Evolutionary conservation across 2,888 invertebrate genomes (phyloP), one percentile per base, ranked within the genome.

Genomic region (Auanema sp.): DNA sequence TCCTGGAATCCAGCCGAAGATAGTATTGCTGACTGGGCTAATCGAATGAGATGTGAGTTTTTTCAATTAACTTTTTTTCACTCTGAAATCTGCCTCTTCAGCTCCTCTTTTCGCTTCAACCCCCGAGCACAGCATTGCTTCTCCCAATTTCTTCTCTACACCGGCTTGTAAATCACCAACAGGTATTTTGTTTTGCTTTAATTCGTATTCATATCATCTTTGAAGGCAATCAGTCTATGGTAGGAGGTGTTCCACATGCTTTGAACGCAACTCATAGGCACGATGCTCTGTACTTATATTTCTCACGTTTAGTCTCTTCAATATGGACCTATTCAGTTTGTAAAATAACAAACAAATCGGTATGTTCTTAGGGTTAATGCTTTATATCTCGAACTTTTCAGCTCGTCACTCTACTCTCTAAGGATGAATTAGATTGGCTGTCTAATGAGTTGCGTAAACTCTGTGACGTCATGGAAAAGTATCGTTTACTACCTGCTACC

Each of bases 221-320:
- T 67, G 44, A 55, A 70, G 70, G 65, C 33, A 65, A 63, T 41
- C 33, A 49, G 5, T 53, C 64, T 5, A 56, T 60, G 25, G 25
- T 60, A 3, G 42, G 43, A 3, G 25, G 24, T n/a, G 51, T n/a
- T 10, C 52, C 25, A 5, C 16, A 33, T 33, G 33, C 33, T 5
- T 63, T 67, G 59, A 44, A 81, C 6, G 87, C 85, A 84, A 92
- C 92, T 0, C 89, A 92, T 0, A 93, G 93, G 84, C 96, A 96
- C 84, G 92, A 94, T 83, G 94, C 93, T 0, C 88, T 97, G 10
- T 97, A 94, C 85, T 88, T 94, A 49, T 93, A 92, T 83, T 89
- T 95, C 14, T 90, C 91, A 23, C 88, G 96, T 75, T 90, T 97
- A 75, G 86, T 98, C 18, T 87, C 68, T 40, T 91, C 92, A 0